These are phyloP conservation scores for Rhamnusium bicolor DNA, from an alignment of 2,888 invertebrate species.

Conservation along the genomic window DNA sequence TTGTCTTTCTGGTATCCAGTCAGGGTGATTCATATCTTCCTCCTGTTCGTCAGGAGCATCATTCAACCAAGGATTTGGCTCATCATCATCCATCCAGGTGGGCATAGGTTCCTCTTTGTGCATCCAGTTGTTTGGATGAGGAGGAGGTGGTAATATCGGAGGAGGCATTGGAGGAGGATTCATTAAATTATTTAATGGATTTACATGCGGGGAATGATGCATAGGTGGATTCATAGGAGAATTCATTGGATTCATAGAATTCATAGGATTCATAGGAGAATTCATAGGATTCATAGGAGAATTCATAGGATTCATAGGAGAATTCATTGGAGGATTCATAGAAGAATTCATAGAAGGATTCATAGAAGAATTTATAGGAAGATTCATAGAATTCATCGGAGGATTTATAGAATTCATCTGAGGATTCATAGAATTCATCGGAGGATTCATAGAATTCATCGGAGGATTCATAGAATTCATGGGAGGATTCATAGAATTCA, in stretches of 20 bases:
- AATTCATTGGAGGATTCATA: constrained; percentile 17
- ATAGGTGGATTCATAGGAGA: constrained; percentile 3
- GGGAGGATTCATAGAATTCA: constrained; percentile 6
- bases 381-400: constrained; percentile 8
- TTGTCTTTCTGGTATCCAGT: constrained; percentile 25
- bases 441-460: constrained; percentile 4
- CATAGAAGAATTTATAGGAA: constrained; percentile 32
- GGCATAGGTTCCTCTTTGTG: background rate
- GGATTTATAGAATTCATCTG: constrained; percentile 13
- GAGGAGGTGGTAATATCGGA: constrained; percentile 37
- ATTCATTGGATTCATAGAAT: constrained; percentile 6
- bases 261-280: background rate
- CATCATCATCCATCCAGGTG: constrained; percentile 8
- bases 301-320: constrained; percentile 35
- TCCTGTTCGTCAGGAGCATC: background rate
- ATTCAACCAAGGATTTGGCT: constrained; percentile 15
- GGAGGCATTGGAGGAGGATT: constrained; percentile 19
- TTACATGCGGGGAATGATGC: background rate
- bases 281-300: constrained; percentile 2
- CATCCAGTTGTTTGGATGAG: constrained; percentile 23
- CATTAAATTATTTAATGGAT: constrained; percentile 10
- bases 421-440: constrained; percentile 10
- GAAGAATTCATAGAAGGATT: constrained; percentile 36
- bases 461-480: background rate
- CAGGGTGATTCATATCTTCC: constrained; percentile 10